Conservation (phyloP, 1,140 invertebrate genomes). For the Chironomus tepperi region DNA sequence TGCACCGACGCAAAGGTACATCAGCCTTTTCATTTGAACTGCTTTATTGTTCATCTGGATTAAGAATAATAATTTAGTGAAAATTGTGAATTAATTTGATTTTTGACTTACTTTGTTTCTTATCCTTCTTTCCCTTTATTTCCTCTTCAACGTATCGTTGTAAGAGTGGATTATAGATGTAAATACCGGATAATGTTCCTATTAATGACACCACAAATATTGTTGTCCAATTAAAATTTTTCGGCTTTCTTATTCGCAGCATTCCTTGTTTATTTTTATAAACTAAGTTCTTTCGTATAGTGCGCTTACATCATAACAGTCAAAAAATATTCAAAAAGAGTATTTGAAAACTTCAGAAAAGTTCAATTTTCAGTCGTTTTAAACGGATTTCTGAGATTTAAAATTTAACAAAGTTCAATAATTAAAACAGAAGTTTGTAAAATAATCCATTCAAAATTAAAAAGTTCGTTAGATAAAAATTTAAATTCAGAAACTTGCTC, state of each 20-base stretch:
- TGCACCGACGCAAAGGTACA: neutral
- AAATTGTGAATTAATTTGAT: neutral
- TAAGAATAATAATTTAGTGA: neutral
- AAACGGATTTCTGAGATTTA: too few relatives aligned
- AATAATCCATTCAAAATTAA: too few relatives aligned
- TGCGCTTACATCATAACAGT: too few relatives aligned
- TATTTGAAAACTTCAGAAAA: too few relatives aligned
- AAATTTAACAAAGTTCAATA: too few relatives aligned
- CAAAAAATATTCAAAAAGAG: too few relatives aligned
- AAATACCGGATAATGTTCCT: neutral
- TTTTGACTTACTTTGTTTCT: neutral
- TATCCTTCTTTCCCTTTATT: neutral
- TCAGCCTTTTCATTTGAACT: neutral
- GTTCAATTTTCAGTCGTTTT: too few relatives aligned
- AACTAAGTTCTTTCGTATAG: too few relatives aligned
- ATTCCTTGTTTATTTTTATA: neutral
- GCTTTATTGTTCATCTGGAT: neutral
- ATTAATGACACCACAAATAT: neutral
- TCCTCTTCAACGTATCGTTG: neutral
- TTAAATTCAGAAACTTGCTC: too few relatives aligned
- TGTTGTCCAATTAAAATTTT: neutral
- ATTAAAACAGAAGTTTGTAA: too few relatives aligned
- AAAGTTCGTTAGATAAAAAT: too few relatives aligned
- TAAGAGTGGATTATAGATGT: neutral
- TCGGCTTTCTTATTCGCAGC: neutral